Percentiles rank a stretch among this genome's conserved stretches.
phyloP scores from a whole-genome alignment of 2,797 vertebrate genomes.

The Urocyon cinereoargenteus region DNA sequence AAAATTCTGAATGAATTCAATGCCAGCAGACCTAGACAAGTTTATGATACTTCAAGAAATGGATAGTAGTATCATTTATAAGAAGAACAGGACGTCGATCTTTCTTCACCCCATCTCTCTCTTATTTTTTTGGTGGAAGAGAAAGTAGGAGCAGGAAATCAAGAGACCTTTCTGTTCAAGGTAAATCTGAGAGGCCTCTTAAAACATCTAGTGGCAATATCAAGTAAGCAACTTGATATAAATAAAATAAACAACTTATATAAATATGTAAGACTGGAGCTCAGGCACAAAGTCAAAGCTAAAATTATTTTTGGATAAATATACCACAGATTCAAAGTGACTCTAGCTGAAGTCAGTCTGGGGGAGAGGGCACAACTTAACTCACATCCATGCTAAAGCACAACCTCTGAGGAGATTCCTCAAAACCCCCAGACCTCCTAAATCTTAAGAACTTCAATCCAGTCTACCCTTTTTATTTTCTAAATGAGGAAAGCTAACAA shows the following conservation, averaged over 20 bases:
- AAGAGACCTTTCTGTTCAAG: background rate
- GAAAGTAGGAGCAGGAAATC: background rate
- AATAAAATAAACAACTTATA: too few relatives aligned
- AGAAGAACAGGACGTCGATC: background rate
- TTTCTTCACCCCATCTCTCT: background rate
- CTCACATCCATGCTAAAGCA: background rate
- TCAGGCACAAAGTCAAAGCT: background rate
- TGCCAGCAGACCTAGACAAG: background rate
- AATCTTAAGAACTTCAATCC: background rate
- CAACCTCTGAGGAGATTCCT: background rate
- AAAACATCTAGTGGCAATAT: background rate
- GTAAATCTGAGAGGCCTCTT: background rate
- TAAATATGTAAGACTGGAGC: background rate
- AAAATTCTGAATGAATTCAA: background rate
- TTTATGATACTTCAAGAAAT: background rate
- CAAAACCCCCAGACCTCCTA: background rate
- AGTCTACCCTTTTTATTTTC: background rate
- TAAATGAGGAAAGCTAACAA: background rate
- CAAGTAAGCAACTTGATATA: background rate
- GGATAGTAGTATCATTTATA: background rate
- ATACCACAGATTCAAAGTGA: background rate
- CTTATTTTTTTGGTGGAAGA: background rate
- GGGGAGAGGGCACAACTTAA: background rate
- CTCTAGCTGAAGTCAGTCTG: background rate
- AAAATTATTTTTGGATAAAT: constrained; percentile 1